These are phyloP conservation scores for Perizoma affinitatum DNA, from an alignment of 2,888 invertebrate species.

Conservation along the genomic window DNA sequence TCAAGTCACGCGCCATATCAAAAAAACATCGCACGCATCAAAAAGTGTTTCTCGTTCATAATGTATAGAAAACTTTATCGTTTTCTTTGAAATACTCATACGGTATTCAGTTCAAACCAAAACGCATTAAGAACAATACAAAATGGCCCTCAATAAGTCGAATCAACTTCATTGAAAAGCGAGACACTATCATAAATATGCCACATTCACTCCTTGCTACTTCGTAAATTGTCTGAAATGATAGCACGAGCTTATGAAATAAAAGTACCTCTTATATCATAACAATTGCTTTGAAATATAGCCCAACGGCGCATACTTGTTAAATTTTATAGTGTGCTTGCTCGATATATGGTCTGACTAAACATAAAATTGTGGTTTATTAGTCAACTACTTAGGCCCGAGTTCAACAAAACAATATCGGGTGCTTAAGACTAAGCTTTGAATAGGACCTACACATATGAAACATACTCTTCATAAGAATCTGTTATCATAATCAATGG, in stretches of 20 bases:
- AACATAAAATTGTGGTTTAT: too few relatives aligned
- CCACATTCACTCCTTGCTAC: slow-evolving; percentile 49
- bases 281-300: slow-evolving; percentile 45
- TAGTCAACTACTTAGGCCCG: too few relatives aligned
- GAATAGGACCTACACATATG: too few relatives aligned
- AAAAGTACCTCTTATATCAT: slow-evolving; percentile 45
- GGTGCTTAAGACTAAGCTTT: too few relatives aligned
- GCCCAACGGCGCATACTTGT: slow-evolving; percentile 21
- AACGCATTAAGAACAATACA: slow-evolving; percentile 33
- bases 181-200: slow-evolving; percentile 50
- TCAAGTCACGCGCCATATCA: slow-evolving; percentile 9
- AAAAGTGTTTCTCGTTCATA: slow-evolving; percentile 29
- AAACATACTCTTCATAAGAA: too few relatives aligned
- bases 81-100: slow-evolving; percentile 31
- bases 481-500: too few relatives aligned
- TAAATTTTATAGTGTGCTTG: slow-evolving; percentile 23
- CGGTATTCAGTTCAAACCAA: slow-evolving; percentile 32
- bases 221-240: slow-evolving; percentile 52
- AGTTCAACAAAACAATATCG: too few relatives aligned
- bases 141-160: slow-evolving; percentile 39
- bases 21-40: slow-evolving; percentile 26
- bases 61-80: slow-evolving; percentile 28
- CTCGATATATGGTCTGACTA: too few relatives aligned
- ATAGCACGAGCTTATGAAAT: slow-evolving; percentile 49
- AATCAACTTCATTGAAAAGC: slow-evolving; percentile 42